Conservation (phyloP, 2,113 vertebrate species). For the Ameiurus melas region DNA sequence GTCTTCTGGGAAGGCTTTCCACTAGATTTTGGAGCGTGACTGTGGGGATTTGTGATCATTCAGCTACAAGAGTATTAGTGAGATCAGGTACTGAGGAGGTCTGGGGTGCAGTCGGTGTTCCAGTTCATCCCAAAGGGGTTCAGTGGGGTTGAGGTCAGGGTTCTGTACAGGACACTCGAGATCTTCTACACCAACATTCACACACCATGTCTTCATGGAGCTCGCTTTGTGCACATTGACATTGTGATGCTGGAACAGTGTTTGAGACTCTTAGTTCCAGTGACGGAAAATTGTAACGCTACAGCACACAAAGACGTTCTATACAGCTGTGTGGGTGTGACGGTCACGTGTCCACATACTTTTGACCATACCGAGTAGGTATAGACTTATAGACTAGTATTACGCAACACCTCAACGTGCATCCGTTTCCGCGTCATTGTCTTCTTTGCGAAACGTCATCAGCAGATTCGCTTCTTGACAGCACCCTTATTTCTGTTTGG, state of each 20-base stretch:
- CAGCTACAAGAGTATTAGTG: neutral
- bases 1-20: too few species aligned
- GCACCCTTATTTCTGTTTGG: neutral
- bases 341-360: neutral
- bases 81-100: neutral
- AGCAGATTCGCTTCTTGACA: neutral
- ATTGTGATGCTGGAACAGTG: neutral
- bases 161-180: too few species aligned
- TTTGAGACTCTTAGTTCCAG: neutral
- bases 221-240: too few species aligned
- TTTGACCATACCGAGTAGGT: neutral
- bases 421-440: neutral
- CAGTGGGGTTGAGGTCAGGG: too few species aligned
- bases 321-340: neutral
- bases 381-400: neutral
- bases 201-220: too few species aligned
- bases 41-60: neutral
- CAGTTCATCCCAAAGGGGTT: too few species aligned
- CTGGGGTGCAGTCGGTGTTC: neutral
- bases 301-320: too few species aligned
- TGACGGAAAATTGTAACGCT: too few species aligned
- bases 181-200: too few species aligned
- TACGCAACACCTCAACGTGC: neutral
- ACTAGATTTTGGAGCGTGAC: neutral
- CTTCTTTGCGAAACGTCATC: neutral